Evolutionary conservation across 2,797 vertebrate species (phyloP).

Genomic region (Hafferia zeledoni): DNA sequence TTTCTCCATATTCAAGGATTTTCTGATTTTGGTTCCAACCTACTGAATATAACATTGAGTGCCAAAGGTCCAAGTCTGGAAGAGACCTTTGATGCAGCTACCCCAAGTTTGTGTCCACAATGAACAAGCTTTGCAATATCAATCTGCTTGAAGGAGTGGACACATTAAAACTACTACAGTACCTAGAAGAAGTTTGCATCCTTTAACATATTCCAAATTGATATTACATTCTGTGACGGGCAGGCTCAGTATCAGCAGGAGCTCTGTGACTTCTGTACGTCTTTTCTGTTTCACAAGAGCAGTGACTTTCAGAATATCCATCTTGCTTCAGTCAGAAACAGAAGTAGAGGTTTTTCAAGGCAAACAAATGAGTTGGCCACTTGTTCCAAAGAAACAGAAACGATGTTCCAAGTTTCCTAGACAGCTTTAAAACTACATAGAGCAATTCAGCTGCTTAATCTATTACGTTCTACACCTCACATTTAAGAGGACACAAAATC

Average conservation of each 20-base stretch:
- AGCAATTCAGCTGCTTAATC: slow-evolving; percentile 32
- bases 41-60: neutral
- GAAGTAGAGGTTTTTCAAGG: slow-evolving; percentile 34
- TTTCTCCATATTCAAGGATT: neutral
- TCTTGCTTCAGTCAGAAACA: slow-evolving; percentile 17
- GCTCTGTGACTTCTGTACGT: neutral
- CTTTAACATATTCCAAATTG: neutral
- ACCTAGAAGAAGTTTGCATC: neutral
- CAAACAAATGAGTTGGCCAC: slow-evolving; percentile 48
- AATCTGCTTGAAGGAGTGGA: neutral
- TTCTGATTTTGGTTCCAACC: neutral
- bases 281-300: neutral
- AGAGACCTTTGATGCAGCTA: neutral
- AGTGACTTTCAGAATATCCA: slow-evolving; percentile 11
- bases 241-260: neutral
- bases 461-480: neutral
- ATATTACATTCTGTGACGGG: neutral
- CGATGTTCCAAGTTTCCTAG: slow-evolving; percentile 53
- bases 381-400: slow-evolving; percentile 52
- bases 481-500: neutral
- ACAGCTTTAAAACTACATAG: slow-evolving; percentile 32
- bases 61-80: neutral
- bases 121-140: neutral
- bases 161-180: neutral
- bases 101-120: neutral